Base-by-base conservation (phyloP, 2,888 invertebrate species). In the Automeris io region DNA sequence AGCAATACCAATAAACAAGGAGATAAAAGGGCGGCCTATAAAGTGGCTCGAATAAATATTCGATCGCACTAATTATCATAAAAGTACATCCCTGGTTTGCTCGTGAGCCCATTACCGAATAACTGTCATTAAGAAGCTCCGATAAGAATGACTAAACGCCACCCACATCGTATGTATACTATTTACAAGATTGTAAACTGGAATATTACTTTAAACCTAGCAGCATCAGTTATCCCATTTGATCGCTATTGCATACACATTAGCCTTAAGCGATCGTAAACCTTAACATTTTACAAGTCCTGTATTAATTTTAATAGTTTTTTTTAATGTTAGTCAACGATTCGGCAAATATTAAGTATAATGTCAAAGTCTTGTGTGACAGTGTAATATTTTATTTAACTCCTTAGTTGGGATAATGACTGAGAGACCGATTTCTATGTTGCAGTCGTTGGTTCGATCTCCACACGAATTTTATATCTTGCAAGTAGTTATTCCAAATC, bases 1-100 rank as follows among this genome's bases (percentile, higher is more conserved):
- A 52, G 73, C 70, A 70, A 68, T 69, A 73, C 64, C 59, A 78
- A 76, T 76, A 81, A 77, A 78, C 69, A 70, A 69, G 63, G 58
- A 72, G 77, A 78, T 78, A 71, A 80, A 77, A 78, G 72, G 58
- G 71, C 71, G 64, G 72, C 56, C 50, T 61, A 62, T 70, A 69
- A 65, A 71, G 61, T 61, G 66, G 64, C 68, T 64, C 63, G 63
- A 70, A 78, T 78, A 79, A 81, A 81, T 81, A 82, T 74, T 75
- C 70, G 67, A 74, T 70, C 69, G 65, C 61, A 73, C 77, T 82
- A 79, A 82, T 82, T 81, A 83, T 76, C 80, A 78, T 81, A 80
- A 81, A 75, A 75, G 73, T 74, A 71, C 69, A 71, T 74, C 66
- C 68, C 69, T 65, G 57, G 59, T 61, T 62, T 60, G 62, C 64